Conservation (phyloP, 2,113 vertebrate species). For the Aleadryas rufinucha region DNA sequence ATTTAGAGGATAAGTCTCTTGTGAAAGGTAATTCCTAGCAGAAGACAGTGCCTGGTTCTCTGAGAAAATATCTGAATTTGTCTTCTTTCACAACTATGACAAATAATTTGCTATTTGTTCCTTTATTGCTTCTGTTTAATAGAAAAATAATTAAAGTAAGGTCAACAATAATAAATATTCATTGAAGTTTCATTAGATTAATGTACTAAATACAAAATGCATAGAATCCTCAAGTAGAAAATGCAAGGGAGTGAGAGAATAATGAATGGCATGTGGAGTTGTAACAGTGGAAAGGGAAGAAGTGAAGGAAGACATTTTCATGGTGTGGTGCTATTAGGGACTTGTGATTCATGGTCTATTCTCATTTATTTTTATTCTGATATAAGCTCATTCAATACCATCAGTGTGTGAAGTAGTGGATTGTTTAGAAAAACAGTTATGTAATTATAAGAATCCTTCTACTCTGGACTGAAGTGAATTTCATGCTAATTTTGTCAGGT, state of each 20-base stretch:
- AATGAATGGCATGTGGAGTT: neutral
- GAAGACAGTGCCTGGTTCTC: neutral
- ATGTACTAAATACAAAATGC: neutral
- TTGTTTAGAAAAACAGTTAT: neutral
- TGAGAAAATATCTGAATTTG: neutral
- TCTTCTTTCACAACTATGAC: neutral
- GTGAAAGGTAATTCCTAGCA: neutral
- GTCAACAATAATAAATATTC: neutral
- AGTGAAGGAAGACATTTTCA: neutral
- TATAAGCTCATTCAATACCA: neutral
- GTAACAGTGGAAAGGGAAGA: neutral
- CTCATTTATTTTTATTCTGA: neutral
- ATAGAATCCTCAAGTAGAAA: neutral
- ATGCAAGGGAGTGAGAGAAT: neutral
- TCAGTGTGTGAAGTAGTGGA: neutral
- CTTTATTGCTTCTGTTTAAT: neutral
- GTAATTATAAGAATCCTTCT: neutral
- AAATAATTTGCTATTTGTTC: neutral
- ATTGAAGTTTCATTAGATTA: neutral
- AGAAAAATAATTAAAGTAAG: neutral
- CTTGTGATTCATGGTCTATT: neutral
- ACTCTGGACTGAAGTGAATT: neutral
- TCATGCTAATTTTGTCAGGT: neutral
- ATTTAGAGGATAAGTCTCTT: neutral
- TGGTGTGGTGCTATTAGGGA: accelerated